Evolutionary conservation across 2,888 invertebrate species (phyloP).

Genomic region (Eristalis pertinax): DNA sequence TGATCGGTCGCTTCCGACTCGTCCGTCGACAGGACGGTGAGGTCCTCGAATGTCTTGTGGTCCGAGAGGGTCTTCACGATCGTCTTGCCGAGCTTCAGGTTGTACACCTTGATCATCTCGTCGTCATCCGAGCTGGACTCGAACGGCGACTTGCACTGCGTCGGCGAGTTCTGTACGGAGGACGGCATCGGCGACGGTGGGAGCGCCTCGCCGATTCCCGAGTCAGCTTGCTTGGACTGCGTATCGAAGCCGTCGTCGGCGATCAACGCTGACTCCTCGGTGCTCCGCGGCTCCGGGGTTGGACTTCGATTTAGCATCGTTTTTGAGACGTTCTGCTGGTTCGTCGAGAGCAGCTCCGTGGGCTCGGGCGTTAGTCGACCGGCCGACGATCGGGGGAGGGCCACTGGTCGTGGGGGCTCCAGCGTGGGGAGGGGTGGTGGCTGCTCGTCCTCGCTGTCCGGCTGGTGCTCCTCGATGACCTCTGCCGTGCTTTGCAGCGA

Average conservation of each 20-base stretch:
- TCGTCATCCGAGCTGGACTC: constrained; percentile 81
- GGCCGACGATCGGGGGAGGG: constrained; percentile 30
- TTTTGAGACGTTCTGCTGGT: constrained; percentile 77
- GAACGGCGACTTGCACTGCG: constrained; percentile 75
- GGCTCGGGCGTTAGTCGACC: constrained; percentile 33
- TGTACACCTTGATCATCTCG: constrained; percentile 80
- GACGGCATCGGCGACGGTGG: constrained; percentile 76
- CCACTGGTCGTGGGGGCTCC: constrained; percentile 19
- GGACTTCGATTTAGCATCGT: constrained; percentile 79
- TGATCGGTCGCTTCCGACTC: constrained; percentile 53
- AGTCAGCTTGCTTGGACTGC: constrained; percentile 79
- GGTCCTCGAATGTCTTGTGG: constrained; percentile 72
- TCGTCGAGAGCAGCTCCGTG: constrained; percentile 28
- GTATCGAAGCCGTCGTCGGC: constrained; percentile 76
- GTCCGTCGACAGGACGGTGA: constrained; percentile 60
- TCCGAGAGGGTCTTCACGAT: constrained; percentile 74
- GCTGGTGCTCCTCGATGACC: constrained; percentile 73
- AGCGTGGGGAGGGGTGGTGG: constrained; percentile 41
- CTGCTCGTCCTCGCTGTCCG: constrained; percentile 17
- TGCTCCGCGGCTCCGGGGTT: constrained; percentile 77
- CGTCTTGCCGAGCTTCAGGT: constrained; percentile 80
- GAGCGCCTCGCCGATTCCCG: constrained; percentile 78
- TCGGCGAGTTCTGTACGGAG: constrained; percentile 72
- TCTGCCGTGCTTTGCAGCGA: constrained; percentile 69
- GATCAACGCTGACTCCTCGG: constrained; percentile 4